Evolutionary conservation across 2,113 vertebrate species (phyloP).

Genomic region (Phylloscopus whistleri): DNA sequence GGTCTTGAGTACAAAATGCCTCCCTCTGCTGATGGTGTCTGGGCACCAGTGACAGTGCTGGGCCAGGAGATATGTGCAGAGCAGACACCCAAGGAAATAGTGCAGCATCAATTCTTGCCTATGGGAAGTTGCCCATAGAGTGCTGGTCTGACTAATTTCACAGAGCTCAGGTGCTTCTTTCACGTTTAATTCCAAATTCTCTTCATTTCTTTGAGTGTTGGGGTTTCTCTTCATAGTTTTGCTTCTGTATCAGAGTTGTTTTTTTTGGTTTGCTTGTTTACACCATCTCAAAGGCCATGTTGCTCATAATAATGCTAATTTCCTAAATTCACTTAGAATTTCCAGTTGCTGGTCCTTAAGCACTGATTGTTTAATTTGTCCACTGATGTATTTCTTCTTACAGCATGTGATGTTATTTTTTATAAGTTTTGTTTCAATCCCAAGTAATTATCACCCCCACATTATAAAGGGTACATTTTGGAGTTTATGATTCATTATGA

Average conservation of each 20-base stretch:
- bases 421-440: not conserved
- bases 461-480: not conserved
- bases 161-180: not conserved
- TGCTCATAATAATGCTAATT: not conserved
- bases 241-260: not conserved
- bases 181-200: not conserved
- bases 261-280: not conserved
- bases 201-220: not conserved
- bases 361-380: not conserved
- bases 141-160: not conserved
- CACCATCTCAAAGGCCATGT: not conserved
- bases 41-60: not conserved
- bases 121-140: accelerated
- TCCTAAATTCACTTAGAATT: not conserved
- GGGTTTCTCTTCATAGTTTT: not conserved
- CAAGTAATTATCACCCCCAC: not conserved
- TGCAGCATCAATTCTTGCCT: accelerated
- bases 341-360: not conserved
- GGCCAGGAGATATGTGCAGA: accelerated
- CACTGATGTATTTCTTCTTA: constrained; percentile 2
- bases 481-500: not conserved
- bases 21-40: not conserved
- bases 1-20: accelerated
- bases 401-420: not conserved
- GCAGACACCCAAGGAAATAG: not conserved